These are phyloP conservation scores for Drosophila monieri DNA, from an alignment of 2,888 invertebrate genomes.

Conservation along the genomic window DNA sequence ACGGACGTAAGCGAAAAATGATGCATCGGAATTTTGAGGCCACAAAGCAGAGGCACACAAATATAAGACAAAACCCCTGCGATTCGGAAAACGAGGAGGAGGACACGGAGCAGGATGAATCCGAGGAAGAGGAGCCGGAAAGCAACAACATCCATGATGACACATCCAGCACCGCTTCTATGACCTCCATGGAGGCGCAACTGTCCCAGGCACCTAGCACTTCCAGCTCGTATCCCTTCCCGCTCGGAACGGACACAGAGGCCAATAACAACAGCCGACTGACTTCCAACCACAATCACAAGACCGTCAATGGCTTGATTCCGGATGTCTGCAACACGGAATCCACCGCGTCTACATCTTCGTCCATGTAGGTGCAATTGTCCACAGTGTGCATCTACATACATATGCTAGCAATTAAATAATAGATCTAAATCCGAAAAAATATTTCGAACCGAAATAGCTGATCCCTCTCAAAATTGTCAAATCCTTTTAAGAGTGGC, in stretches of 20 bases:
- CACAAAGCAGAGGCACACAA: conserved; percentile 49
- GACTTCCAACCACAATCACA: conserved; percentile 45
- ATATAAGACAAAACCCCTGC: conserved; percentile 22
- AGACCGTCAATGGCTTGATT: conserved; percentile 35
- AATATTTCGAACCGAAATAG: not conserved
- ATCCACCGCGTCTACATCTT: conserved; percentile 55
- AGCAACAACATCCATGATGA: conserved; percentile 20
- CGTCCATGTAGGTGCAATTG: conserved; percentile 26
- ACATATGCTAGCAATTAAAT: not conserved
- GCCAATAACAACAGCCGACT: conserved; percentile 53
- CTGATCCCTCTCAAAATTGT: conserved; percentile 6
- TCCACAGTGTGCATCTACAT: not conserved
- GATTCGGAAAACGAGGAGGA: conserved; percentile 47
- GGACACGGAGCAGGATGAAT: conserved; percentile 48
- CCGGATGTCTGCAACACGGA: conserved; percentile 44
- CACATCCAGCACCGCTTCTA: conserved; percentile 45
- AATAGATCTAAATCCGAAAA: not conserved
- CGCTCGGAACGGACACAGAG: conserved; percentile 43
- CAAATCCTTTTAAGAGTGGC: not conserved
- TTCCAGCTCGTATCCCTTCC: conserved; percentile 53
- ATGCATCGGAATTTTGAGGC: conserved; percentile 38
- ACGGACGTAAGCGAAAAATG: conserved; percentile 61
- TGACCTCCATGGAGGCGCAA: conserved; percentile 70
- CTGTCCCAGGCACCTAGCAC: conserved; percentile 69
- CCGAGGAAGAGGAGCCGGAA: conserved; percentile 41